phyloP scores from a whole-genome alignment of 2,888 invertebrate species.

The Tribolium freemani region DNA sequence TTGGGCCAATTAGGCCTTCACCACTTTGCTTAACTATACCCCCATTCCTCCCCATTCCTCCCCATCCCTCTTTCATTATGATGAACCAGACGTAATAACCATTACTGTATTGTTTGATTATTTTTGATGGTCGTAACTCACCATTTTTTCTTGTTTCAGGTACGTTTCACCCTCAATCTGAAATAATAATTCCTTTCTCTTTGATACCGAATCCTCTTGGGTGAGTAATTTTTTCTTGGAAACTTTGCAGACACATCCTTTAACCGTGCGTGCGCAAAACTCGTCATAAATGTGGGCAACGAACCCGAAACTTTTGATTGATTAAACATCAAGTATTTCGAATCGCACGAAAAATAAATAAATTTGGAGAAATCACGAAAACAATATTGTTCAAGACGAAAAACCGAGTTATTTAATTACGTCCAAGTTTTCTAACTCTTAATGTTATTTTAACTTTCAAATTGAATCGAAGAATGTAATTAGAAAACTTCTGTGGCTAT shows the following conservation, averaged over 20 bases:
- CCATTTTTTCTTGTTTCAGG: neutral
- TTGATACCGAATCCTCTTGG: neutral
- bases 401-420: conserved; percentile 4
- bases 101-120: neutral
- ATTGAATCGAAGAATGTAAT: conserved; percentile 15
- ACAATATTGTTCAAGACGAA: neutral
- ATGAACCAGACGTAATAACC: too few species aligned
- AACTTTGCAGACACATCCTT: neutral
- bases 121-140: neutral
- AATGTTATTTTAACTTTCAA: conserved; percentile 18
- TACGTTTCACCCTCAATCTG: neutral
- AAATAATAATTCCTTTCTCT: neutral
- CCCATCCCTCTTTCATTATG: too few species aligned
- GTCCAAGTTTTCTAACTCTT: conserved; percentile 14
- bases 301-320: conserved; percentile 9
- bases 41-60: too few species aligned
- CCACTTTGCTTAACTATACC: too few species aligned
- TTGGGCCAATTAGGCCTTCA: too few species aligned
- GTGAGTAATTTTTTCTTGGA: neutral
- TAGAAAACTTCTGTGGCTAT: conserved; percentile 15
- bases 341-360: neutral
- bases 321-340: neutral
- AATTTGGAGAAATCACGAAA: neutral
- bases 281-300: conserved; percentile 2
- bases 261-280: neutral